These are phyloP conservation scores for Siniperca knerii DNA, from an alignment of 2,113 vertebrate species.

Conservation along the genomic window DNA sequence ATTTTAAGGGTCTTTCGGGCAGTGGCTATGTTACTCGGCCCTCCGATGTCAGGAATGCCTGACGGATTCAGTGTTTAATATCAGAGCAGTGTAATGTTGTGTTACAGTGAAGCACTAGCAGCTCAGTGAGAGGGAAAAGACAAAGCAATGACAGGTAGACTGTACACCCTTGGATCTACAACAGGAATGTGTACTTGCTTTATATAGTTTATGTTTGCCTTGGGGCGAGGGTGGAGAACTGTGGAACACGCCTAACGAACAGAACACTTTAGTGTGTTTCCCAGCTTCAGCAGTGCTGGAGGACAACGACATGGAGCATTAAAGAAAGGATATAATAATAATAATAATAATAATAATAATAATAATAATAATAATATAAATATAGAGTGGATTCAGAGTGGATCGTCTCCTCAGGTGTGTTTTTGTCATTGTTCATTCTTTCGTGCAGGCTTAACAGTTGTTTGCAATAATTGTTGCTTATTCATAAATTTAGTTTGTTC, in stretches of 20 bases:
- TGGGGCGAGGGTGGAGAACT: slow-evolving; percentile 48
- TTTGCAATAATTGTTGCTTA: neutral
- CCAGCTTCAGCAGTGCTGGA: neutral
- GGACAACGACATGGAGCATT: neutral
- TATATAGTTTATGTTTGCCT: slow-evolving; percentile 30
- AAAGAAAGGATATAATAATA: neutral
- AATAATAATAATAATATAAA: too few species aligned
- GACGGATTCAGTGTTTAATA: neutral
- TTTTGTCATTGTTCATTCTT: neutral
- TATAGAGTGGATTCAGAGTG: too few species aligned
- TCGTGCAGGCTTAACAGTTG: neutral
- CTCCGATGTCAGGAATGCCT: too few species aligned
- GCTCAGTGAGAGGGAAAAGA: neutral
- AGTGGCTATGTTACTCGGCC: neutral
- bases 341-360: too few species aligned
- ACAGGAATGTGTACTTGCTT: slow-evolving; percentile 46
- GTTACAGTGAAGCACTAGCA: neutral
- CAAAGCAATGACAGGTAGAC: neutral
- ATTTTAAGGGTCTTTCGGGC: neutral
- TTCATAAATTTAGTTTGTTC: neutral
- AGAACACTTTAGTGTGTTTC: slow-evolving; percentile 7
- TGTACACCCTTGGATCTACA: slow-evolving; percentile 6
- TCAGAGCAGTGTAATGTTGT: neutral
- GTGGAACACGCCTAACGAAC: neutral
- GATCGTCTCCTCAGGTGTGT: slow-evolving; percentile 23